Evolutionary conservation across 2,888 invertebrate species (phyloP).

Genomic region (Listrodromus nycthemerus): DNA sequence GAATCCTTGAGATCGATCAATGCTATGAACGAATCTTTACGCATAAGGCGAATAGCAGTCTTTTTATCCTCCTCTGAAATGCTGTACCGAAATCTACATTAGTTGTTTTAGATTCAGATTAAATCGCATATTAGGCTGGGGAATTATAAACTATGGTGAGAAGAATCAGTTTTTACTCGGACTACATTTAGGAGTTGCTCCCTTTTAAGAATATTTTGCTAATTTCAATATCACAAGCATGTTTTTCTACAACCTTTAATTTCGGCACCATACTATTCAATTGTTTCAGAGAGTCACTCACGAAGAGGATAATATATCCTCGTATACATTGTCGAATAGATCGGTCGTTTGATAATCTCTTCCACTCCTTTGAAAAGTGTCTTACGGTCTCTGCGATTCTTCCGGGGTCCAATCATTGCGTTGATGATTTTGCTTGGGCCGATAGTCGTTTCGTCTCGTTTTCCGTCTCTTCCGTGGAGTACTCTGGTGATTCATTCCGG

Average conservation of each 20-base stretch:
- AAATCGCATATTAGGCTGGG: conserved; percentile 19
- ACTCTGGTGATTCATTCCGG: conserved; percentile 57
- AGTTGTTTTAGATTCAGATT: conserved; percentile 18
- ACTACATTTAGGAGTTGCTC: conserved; percentile 28
- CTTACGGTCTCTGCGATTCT: conserved; percentile 50
- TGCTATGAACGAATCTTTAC: too few relatives aligned
- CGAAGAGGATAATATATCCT: conserved; percentile 47
- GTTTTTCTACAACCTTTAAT: conserved; percentile 30
- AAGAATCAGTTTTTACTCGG: conserved; percentile 23
- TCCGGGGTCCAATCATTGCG: conserved; percentile 50
- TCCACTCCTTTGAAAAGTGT: conserved; percentile 29
- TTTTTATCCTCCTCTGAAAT: too few relatives aligned
- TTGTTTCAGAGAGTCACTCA: conserved; percentile 13
- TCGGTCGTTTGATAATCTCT: conserved; percentile 40
- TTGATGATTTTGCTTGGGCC: conserved; percentile 44
- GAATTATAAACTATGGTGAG: conserved; percentile 44
- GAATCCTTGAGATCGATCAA: too few relatives aligned
- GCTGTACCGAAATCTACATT: conserved; percentile 23
- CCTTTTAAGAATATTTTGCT: conserved; percentile 34
- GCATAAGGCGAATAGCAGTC: too few relatives aligned
- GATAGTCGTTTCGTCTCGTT: conserved; percentile 51
- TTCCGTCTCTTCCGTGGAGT: conserved; percentile 61
- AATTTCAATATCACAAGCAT: conserved; percentile 45
- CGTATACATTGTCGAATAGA: conserved; percentile 44
- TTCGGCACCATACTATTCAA: conserved; percentile 9